Evolutionary conservation across 30 jellyfish, hydroid and myxozoan genomes (phyloP), one percentile per base, ranked within the genome.

Genomic region (Hydractinia echinata): DNA sequence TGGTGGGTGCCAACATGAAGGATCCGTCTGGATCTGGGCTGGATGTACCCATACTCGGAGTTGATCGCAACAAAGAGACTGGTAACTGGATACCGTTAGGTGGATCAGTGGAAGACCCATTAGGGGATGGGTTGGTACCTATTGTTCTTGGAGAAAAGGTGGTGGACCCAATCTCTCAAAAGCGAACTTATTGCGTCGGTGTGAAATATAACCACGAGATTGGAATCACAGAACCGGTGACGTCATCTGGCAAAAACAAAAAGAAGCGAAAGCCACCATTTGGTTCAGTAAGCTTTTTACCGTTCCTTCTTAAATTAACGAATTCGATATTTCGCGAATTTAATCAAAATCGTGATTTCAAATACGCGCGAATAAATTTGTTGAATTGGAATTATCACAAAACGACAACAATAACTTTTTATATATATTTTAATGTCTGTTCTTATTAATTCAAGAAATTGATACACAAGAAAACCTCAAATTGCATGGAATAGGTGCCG

Each of bases 11-110:
- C 60, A 72, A 87, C 20, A 92, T 92, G 98, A 82, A 83, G 67
- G 98, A 92, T 50, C 96, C 96, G 19, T 86, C 89, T 56, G 98
- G 98, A n/a, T 92, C 98, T 20, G 98, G 95, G 16, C 54, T 92
- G 79, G 92, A 84, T 79, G 98, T 92, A 60, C 98, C 98, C 18
- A 92, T 92, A 48, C 84, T 92, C 53, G 96, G 98, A 5, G 95
- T 92, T 7, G 98, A 86, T 54, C 83, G 87, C 30, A 89, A 86
- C 89, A 86, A 83, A 54, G 95, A 79, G 11, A 77, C 30, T 61
- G 96, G 91, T 10, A 74, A 83, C 44, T 68, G 94, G 87, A 76
- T 92, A 53, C 98, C 98, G 19, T 94, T 92, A 67, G 98, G 96
- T 44, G 98, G 98, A 55, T 60, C 98, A 5, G 95, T 92, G 39